phyloP scores from a whole-genome alignment of 2,888 invertebrate genomes.

The Venustoraphidia nigricollis region DNA sequence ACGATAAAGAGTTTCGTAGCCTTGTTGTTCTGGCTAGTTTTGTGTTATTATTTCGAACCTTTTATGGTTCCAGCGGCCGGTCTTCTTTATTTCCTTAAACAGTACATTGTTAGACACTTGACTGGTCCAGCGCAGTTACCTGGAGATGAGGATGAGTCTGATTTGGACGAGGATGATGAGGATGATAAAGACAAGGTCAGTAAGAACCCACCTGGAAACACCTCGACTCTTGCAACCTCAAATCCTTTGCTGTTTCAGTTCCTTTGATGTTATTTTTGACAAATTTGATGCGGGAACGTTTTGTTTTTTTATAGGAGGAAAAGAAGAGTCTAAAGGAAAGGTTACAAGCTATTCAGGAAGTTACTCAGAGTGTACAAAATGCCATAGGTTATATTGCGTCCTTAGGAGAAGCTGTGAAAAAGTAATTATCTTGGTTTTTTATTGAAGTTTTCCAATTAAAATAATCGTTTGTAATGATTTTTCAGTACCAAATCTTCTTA shows the following conservation, averaged over 20 bases:
- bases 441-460: neutral
- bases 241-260: no score
- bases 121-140: constrained; percentile 23
- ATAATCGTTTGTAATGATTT: no score
- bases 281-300: constrained; percentile 10
- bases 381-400: constrained; percentile 88
- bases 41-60: constrained; percentile 88
- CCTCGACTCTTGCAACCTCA: no score
- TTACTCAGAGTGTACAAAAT: constrained; percentile 92
- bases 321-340: constrained; percentile 90
- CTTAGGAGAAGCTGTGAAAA: constrained; percentile 86
- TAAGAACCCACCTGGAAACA: no score
- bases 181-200: constrained; percentile 73
- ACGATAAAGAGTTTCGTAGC: constrained; percentile 70
- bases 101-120: constrained; percentile 41
- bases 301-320: constrained; percentile 54
- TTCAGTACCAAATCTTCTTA: no score
- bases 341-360: constrained; percentile 91
- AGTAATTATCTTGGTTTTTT: constrained; percentile 41
- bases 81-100: constrained; percentile 64
- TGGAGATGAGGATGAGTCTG: constrained; percentile 30
- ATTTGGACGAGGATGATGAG: constrained; percentile 74
- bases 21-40: constrained; percentile 68
- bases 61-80: constrained; percentile 84
- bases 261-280: neutral